A percentile compares a stretch with the other conserved stretches of the same genome.
These are phyloP conservation scores for Sphyrna mokarran DNA, from an alignment of 2,113 vertebrate species.

Conservation along the genomic window DNA sequence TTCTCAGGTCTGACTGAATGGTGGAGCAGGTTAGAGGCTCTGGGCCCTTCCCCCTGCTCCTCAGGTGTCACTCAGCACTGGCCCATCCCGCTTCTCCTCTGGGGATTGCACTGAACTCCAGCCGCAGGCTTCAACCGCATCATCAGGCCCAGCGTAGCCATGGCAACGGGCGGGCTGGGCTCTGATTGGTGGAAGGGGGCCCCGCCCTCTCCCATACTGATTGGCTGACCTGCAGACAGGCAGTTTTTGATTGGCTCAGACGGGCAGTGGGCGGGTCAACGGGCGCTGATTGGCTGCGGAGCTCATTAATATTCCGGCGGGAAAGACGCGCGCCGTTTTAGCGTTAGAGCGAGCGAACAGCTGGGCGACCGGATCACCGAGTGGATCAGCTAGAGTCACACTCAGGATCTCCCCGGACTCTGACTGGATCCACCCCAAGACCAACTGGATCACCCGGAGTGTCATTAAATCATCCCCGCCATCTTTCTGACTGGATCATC, in stretches of 20 bases:
- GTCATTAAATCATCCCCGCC: too few relatives aligned
- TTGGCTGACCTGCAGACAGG: fast-evolving
- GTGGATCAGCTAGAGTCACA: too few relatives aligned
- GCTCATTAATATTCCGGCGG: background rate
- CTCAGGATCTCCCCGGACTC: too few relatives aligned
- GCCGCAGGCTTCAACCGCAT: background rate
- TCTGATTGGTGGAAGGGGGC: background rate
- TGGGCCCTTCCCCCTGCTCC: too few relatives aligned
- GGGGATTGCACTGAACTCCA: background rate
- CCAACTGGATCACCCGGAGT: too few relatives aligned
- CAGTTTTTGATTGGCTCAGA: background rate
- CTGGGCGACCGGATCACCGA: too few relatives aligned
- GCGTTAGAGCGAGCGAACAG: background rate
- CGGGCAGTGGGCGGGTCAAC: too few relatives aligned
- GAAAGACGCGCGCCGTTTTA: background rate
- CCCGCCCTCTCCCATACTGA: too few relatives aligned
- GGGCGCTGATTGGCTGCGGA: background rate
- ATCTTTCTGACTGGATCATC: too few relatives aligned
- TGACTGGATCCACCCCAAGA: too few relatives aligned
- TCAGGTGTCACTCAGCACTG: too few relatives aligned
- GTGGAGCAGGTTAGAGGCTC: background rate
- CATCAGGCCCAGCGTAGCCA: background rate
- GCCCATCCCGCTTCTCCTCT: too few relatives aligned
- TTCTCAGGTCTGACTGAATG: background rate
- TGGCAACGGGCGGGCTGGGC: background rate